These are phyloP conservation scores for Phytoseiulus persimilis DNA, from an alignment of 2,888 invertebrate genomes.

Conservation along the genomic window DNA sequence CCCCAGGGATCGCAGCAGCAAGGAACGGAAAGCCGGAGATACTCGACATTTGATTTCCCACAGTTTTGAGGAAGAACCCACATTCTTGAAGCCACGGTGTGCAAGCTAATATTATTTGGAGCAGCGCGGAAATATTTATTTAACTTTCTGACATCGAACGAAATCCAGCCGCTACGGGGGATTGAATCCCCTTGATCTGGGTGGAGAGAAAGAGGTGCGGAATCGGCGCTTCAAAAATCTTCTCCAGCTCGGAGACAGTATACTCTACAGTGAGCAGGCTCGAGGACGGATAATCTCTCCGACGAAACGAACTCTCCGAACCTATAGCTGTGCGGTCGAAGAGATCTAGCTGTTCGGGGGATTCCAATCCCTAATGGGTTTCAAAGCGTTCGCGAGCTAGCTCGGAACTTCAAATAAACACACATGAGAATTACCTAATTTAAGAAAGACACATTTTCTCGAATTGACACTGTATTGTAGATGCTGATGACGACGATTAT, in stretches of 20 bases:
- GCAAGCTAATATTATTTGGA: constrained; percentile 15
- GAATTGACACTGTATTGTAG: no score
- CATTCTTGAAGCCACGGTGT: not conserved
- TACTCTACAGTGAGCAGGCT: not conserved
- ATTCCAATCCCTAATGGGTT: no score
- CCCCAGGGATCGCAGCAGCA: constrained; percentile 5
- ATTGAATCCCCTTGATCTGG: not conserved
- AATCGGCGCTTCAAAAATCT: not conserved
- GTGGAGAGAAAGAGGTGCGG: not conserved
- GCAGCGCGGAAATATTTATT: constrained; percentile 18
- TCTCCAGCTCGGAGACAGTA: not conserved
- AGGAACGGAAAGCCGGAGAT: constrained; percentile 22
- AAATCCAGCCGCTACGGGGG: not conserved
- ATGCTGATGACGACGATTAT: no score
- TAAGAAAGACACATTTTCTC: no score
- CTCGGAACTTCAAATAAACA: no score
- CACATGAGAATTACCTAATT: no score
- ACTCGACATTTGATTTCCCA: constrained; percentile 19
- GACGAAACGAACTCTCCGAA: not conserved
- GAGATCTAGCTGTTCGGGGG: no score
- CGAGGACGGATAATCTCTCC: not conserved
- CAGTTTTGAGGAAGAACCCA: not conserved
- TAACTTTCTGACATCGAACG: constrained; percentile 11
- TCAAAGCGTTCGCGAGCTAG: no score
- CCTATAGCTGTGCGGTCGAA: no score